These are phyloP conservation scores for Bucorvus abyssinicus DNA, from an alignment of 2,797 vertebrate genomes.

Conservation along the genomic window DNA sequence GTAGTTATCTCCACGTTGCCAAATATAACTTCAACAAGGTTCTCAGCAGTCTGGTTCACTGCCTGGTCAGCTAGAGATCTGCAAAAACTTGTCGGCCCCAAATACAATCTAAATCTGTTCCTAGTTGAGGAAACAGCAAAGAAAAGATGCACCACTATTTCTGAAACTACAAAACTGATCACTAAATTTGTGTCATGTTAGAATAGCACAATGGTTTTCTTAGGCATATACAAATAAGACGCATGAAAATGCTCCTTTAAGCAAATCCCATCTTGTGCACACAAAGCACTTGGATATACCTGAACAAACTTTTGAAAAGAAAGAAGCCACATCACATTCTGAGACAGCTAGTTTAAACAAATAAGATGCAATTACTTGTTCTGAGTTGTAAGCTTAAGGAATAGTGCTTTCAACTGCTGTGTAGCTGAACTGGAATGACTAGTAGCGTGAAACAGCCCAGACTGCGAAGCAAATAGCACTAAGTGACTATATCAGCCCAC, in stretches of 20 bases:
- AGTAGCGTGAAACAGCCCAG: not conserved
- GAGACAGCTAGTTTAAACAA: not conserved
- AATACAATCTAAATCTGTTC: not conserved
- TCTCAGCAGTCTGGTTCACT: not conserved
- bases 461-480: not conserved
- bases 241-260: not conserved
- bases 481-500: not conserved
- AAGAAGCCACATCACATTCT: not conserved
- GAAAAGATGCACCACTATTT: not conserved
- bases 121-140: not conserved
- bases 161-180: not conserved
- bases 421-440: not conserved
- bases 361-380: not conserved
- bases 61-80: not conserved
- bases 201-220: not conserved
- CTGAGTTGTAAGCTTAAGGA: not conserved
- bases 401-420: not conserved
- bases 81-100: not conserved
- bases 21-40: not conserved
- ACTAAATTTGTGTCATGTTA: not conserved
- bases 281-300: not conserved
- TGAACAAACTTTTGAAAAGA: not conserved
- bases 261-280: not conserved
- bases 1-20: not conserved
- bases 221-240: accelerated